Conservation (phyloP, 2,797 vertebrate species). For the Mus minutoides region DNA sequence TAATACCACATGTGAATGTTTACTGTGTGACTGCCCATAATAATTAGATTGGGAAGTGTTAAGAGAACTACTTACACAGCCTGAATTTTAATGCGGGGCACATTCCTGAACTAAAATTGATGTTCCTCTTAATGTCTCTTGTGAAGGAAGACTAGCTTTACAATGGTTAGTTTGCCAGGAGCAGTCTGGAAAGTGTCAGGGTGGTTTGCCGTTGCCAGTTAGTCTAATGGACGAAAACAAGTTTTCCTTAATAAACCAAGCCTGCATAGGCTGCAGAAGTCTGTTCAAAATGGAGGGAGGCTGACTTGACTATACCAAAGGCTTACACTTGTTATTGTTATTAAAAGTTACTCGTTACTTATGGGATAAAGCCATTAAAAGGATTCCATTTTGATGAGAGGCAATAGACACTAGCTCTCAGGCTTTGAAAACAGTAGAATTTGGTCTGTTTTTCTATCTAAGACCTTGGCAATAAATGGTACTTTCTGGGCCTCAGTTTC, state of each 20-base stretch:
- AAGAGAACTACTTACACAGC: slow-evolving; percentile 40
- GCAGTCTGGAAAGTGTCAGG: slow-evolving; percentile 70
- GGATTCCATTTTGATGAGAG: slow-evolving; percentile 31
- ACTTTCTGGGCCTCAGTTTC: not conserved
- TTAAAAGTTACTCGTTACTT: slow-evolving; percentile 66
- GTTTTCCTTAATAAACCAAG: slow-evolving; percentile 49
- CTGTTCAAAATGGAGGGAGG: slow-evolving; percentile 55
- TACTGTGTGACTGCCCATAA: slow-evolving; percentile 35
- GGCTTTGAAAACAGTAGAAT: not conserved
- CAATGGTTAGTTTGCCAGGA: slow-evolving; percentile 67
- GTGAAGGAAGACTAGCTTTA: slow-evolving; percentile 69
- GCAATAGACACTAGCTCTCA: not conserved
- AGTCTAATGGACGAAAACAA: slow-evolving; percentile 68
- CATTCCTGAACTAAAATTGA: slow-evolving; percentile 55
- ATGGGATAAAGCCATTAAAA: not conserved
- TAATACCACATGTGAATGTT: slow-evolving; percentile 9
- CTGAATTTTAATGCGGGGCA: slow-evolving; percentile 59
- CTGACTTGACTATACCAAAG: slow-evolving; percentile 25
- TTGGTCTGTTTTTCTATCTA: not conserved
- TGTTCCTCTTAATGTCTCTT: slow-evolving; percentile 50
- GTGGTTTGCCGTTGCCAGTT: not conserved
- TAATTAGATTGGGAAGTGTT: slow-evolving; percentile 50
- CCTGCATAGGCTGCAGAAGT: not conserved
- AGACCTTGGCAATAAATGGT: not conserved
- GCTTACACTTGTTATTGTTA: slow-evolving; percentile 31